Base-by-base conservation (phyloP, 2,888 invertebrate genomes). In the Calameuta pallipes region DNA sequence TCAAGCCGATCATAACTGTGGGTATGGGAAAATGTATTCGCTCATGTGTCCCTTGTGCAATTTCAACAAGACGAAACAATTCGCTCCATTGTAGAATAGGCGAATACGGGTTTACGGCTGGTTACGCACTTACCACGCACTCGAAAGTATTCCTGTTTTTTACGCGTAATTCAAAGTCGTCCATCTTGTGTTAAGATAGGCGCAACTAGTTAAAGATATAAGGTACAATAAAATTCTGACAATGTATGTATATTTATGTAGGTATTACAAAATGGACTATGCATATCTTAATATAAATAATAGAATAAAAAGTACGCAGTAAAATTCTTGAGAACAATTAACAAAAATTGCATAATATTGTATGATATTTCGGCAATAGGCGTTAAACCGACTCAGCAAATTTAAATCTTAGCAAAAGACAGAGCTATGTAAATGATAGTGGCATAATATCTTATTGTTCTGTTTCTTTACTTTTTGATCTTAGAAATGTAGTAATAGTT, bases 51-150 rank as follows among this genome's bases (percentile, higher is more conserved):
- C 82, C 82, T 83, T 75, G 80, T 78, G 82, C 75, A 80, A 82
- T 85, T 85, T 84, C 84, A 83, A 85, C 88, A 87, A 81, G 80
- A 80, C 80, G 81, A 84, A 85, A 82, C 83, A 82, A 78, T 82
- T 84, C 79, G 82, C 84, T 84, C 83, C 82, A 84, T 85, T 84
- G 82, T 82, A 82, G 80, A 76, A 56, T 56, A 56, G 23, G 9
- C 23, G 56, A 56, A 56, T 23, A 56, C 9, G 56, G 23, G 56
- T 56, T 56, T 56, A 23, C 23, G 9, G 23, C 56, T 23, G 23
- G 23, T 15, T 56, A 56, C 56, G 56, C 41, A 56, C 41, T 56
- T 23, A 56, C 9, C 6, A 56, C 41, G 41, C 23, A 23, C 56
- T 56, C 56, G 9, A 56, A 23, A 23, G 23, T 56, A 23, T 56